Conservation (phyloP, 1,140 invertebrate genomes). For the Sesamia nonagrioides region DNA sequence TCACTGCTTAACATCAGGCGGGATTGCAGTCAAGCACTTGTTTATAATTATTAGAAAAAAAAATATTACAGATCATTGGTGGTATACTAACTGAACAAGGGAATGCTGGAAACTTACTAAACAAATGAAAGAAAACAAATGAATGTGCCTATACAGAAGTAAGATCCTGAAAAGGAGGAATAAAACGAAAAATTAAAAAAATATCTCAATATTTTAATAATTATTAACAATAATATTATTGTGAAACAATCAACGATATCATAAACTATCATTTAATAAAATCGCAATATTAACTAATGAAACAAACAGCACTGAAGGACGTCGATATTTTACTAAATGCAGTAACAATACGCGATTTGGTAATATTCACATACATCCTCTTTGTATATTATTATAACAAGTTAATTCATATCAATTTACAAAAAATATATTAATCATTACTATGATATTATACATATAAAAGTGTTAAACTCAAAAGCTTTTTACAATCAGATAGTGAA, state of each 20-base stretch:
- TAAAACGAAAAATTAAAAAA: slow-evolving; percentile 31
- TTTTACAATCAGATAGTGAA: background rate
- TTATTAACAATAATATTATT: slow-evolving; percentile 53
- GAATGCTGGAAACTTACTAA: no score
- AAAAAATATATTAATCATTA: slow-evolving; percentile 39
- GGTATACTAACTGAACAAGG: no score
- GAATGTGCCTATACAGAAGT: no score
- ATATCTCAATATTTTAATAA: slow-evolving; percentile 51
- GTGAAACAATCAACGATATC: slow-evolving; percentile 51
- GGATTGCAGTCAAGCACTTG: no score
- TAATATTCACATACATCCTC: slow-evolving; percentile 68
- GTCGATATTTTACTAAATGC: slow-evolving; percentile 59
- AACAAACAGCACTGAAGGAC: slow-evolving; percentile 68
- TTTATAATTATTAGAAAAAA: no score
- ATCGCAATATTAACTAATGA: slow-evolving; percentile 49
- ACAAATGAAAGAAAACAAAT: no score
- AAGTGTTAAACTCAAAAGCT: slow-evolving; percentile 27
- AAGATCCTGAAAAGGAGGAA: background rate
- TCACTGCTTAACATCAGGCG: no score
- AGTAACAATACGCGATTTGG: slow-evolving; percentile 76
- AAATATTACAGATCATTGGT: no score
- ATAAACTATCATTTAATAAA: slow-evolving; percentile 53
- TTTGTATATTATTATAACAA: slow-evolving; percentile 50
- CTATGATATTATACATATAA: slow-evolving; percentile 31
- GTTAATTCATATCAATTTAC: slow-evolving; percentile 45